These are phyloP conservation scores for Lasioglossum calceatum DNA, from an alignment of 2,888 invertebrate species.

Conservation along the genomic window DNA sequence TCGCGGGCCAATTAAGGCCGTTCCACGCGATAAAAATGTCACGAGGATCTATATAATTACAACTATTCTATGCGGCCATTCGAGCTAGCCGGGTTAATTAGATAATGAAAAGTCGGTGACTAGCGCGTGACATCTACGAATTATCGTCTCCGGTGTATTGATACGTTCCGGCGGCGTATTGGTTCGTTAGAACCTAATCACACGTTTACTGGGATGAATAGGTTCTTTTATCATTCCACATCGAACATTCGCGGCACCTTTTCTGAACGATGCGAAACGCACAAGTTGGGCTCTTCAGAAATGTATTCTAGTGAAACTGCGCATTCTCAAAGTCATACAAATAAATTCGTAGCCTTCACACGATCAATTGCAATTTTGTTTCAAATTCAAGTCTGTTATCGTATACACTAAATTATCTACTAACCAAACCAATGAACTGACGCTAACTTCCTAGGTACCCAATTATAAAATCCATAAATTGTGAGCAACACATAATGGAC, in stretches of 20 bases:
- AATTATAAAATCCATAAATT: neutral
- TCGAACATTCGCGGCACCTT: neutral
- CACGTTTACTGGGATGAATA: neutral
- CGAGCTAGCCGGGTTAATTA: neutral
- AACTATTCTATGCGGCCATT: conserved; percentile 23
- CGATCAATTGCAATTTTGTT: too few species aligned
- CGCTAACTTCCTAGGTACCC: neutral
- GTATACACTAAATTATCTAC: too few species aligned
- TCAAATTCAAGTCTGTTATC: too few species aligned
- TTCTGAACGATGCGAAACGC: neutral
- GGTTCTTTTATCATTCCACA: neutral
- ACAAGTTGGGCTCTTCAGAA: neutral
- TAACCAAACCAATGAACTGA: too few species aligned
- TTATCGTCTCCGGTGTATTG: conserved; percentile 20
- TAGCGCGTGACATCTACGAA: conserved; percentile 38
- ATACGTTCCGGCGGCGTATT: neutral
- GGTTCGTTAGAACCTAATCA: neutral
- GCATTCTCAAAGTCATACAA: too few species aligned
- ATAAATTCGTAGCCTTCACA: too few species aligned
- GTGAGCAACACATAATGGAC: neutral
- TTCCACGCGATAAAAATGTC: conserved; percentile 51
- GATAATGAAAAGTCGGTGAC: conserved; percentile 48
- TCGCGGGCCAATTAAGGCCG: conserved; percentile 35
- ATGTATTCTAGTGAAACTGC: neutral
- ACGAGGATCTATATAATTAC: conserved; percentile 54